Evolutionary conservation across 2,113 vertebrate species (phyloP).

Genomic region (Lutjanus erythropterus): DNA sequence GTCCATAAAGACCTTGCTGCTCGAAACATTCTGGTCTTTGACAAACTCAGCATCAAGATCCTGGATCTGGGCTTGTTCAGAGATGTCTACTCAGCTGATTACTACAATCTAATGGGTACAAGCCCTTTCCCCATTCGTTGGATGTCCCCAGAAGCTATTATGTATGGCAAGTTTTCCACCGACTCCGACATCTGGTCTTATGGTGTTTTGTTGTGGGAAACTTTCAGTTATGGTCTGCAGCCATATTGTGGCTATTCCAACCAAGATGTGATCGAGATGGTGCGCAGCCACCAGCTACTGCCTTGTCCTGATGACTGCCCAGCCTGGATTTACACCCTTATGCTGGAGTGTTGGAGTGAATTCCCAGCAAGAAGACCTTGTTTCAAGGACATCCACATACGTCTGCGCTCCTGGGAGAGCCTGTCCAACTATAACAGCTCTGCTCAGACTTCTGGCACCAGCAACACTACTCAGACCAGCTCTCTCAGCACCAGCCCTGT

Average conservation of each 20-base stretch:
- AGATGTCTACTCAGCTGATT: conserved; percentile 97
- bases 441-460: conserved; percentile 93
- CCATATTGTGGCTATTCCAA: conserved; percentile 98
- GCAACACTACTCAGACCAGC: conserved; percentile 97
- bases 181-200: conserved; percentile 99
- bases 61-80: conserved; percentile 95
- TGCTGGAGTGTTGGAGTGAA: conserved; percentile 98
- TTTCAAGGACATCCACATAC: conserved; percentile 95
- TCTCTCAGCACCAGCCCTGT: conserved; percentile 97
- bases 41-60: conserved; percentile 95
- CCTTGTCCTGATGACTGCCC: conserved; percentile 96
- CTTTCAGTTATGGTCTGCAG: conserved; percentile 97
- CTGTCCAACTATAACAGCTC: conserved; percentile 94
- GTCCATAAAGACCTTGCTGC: conserved; percentile 97
- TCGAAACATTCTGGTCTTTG: conserved; percentile 94
- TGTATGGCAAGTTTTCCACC: conserved; percentile 93
- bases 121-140: conserved; percentile 94
- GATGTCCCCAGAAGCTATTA: conserved; percentile 98
- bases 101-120: conserved; percentile 92
- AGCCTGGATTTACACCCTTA: conserved; percentile 93
- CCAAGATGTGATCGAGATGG: conserved; percentile 98
- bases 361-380: conserved; percentile 92
- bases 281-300: conserved; percentile 91
- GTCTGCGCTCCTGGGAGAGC: conserved; percentile 94
- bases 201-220: conserved; percentile 96